Evolutionary conservation across 2,888 invertebrate species (phyloP), one percentile per base, ranked within the genome.

Genomic region (Salticus scenicus): DNA sequence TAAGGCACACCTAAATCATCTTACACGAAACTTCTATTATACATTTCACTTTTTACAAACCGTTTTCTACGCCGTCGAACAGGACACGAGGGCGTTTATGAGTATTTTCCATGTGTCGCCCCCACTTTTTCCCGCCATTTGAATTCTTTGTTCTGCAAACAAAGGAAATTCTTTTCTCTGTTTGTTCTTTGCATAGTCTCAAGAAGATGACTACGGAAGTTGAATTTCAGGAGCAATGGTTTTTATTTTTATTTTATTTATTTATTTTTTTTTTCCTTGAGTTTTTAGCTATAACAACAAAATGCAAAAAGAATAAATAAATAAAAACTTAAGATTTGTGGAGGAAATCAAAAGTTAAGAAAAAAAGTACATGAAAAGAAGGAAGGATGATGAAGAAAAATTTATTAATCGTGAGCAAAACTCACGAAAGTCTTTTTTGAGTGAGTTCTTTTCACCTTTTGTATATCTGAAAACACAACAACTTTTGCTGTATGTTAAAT

Each of bases 321-420:
- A 31, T 64, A 57, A 41, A 64, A 63, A 24, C 8, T 20, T 5
- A 57, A 24, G 24, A n/a, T 57, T 24, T 2, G 24, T 24, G 57
- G 24, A 64, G 74, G 74, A 75, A 66, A 75, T 75, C 66, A 75
- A 63, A 66, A 33, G 57, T n/a, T n/a, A n/a, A n/a, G n/a, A n/a
- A n/a, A n/a, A n/a, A n/a, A n/a, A 73, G 27, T 17, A 24, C 7
- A 17, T 20, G 57, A 57, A 4, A 1, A 14, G 66, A 31, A 17
- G 27, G 12, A 12, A 66, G 31, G 31, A 66, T n/a, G 12, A 17
- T 17, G 12, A 30, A 5, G 66, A 66, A 31, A 31, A 17, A 31
- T 31, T 20, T 57, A 24, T 57, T 7, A 57, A 24, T 57, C 57
- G 57, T 57, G 57, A 57, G 24, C 24, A 20, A 20, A 24, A 24